phyloP scores from a whole-genome alignment of 2,113 vertebrate genomes.

The Aspidoscelis tigris region DNA sequence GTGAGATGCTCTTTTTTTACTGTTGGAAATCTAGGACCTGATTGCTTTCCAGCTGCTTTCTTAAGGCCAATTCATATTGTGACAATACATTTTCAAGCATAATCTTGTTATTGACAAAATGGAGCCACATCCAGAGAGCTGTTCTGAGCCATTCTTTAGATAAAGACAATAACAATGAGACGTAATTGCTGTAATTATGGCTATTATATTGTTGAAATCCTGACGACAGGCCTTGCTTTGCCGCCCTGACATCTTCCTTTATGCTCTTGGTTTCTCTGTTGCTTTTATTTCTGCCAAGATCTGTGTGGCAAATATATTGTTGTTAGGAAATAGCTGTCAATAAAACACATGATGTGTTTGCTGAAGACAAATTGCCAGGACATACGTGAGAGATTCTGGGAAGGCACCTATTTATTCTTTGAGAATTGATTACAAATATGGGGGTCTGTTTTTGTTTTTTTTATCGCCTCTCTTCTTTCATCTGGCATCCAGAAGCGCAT shows the following conservation, averaged over 20 bases:
- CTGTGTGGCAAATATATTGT: conserved; percentile 16
- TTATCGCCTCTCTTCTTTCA: background rate
- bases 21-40: conserved; percentile 10
- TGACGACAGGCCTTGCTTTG: background rate
- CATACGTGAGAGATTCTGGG: conserved; percentile 23
- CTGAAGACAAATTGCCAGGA: conserved; percentile 32
- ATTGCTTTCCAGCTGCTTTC: conserved; percentile 16
- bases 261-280: background rate
- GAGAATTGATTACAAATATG: conserved; percentile 17
- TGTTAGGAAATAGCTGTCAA: conserved; percentile 11
- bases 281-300: conserved; percentile 18
- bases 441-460: background rate
- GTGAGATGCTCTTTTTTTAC: background rate
- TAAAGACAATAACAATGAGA: conserved; percentile 31
- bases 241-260: background rate
- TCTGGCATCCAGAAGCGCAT: background rate
- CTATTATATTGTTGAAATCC: background rate
- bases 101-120: conserved; percentile 14
- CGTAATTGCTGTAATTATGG: background rate
- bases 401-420: conserved; percentile 10
- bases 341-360: conserved; percentile 23
- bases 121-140: background rate
- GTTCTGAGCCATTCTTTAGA: background rate
- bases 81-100: background rate
- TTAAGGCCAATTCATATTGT: conserved; percentile 1